These are phyloP conservation scores for Conchocele bisecta DNA, from an alignment of 2,888 invertebrate species.

Conservation along the genomic window DNA sequence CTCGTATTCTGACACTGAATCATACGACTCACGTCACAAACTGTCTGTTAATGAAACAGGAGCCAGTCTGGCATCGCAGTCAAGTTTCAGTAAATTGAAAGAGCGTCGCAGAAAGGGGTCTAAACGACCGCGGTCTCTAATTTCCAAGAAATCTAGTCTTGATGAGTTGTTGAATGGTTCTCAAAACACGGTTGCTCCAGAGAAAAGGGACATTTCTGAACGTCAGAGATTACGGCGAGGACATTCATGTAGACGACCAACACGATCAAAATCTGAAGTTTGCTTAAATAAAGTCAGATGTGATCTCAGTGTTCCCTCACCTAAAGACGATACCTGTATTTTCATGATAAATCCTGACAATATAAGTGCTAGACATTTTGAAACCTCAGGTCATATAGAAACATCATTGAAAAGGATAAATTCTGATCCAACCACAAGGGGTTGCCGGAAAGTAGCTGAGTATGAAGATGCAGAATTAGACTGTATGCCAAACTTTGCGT, in stretches of 20 bases:
- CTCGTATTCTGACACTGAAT: not conserved
- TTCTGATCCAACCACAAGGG: not conserved
- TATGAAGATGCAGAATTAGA: too few relatives aligned
- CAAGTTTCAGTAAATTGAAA: not conserved
- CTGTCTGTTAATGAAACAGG: too few relatives aligned
- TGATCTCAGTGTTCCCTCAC: not conserved
- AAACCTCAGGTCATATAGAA: too few relatives aligned
- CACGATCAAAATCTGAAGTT: not conserved
- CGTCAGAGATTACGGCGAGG: not conserved
- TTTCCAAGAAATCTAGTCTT: constrained; percentile 50
- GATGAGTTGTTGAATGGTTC: constrained; percentile 11
- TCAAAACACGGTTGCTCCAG: not conserved
- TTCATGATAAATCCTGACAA: too few relatives aligned
- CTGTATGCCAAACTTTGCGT: constrained; percentile 20
- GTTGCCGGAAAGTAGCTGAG: too few relatives aligned
- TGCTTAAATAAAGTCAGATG: not conserved
- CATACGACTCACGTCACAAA: too few relatives aligned
- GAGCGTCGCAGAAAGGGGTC: constrained; percentile 27
- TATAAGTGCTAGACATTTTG: too few relatives aligned
- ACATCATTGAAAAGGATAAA: too few relatives aligned
- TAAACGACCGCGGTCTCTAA: constrained; percentile 50
- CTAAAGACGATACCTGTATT: not conserved
- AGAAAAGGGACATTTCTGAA: not conserved
- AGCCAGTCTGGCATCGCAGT: too few relatives aligned
- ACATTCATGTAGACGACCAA: not conserved